phyloP scores from a whole-genome alignment of 2,888 invertebrate species.

The Leptodirus hochenwartii region DNA sequence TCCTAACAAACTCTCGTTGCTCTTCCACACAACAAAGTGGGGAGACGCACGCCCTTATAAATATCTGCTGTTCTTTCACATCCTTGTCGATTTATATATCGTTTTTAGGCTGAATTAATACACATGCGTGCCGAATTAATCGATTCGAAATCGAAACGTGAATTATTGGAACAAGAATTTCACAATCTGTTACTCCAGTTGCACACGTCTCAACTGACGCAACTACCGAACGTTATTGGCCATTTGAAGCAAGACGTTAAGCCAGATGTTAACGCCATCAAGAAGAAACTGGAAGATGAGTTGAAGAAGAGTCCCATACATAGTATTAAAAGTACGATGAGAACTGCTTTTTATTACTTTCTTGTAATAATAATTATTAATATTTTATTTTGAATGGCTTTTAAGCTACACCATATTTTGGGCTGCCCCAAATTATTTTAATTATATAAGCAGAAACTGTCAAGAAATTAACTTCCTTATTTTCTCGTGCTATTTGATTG shows the following conservation, averaged over 20 bases:
- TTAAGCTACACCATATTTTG: too few species aligned
- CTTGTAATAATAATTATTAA: too few species aligned
- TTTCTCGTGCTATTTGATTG: too few species aligned
- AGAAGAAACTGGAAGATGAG: conserved; percentile 27
- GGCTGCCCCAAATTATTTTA: too few species aligned
- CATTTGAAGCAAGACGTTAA: conserved; percentile 24
- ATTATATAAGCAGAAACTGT: too few species aligned
- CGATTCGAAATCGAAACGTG: conserved; percentile 43
- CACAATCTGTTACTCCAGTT: conserved; percentile 41
- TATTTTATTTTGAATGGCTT: too few species aligned
- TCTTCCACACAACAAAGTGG: too few species aligned
- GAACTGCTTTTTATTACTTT: background rate
- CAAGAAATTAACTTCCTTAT: too few species aligned
- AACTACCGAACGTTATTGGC: conserved; percentile 26
- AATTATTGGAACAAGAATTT: conserved; percentile 40
- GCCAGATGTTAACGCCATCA: conserved; percentile 26
- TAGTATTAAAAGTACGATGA: conserved; percentile 16
- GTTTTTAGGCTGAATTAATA: conserved; percentile 54
- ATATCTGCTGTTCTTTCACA: too few species aligned
- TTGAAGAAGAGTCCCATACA: conserved; percentile 26
- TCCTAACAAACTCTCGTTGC: too few species aligned
- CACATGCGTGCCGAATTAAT: conserved; percentile 56
- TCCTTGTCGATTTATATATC: conserved; percentile 8
- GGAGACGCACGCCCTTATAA: too few species aligned
- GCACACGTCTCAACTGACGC: conserved; percentile 38